Evolutionary conservation across 2,113 vertebrate genomes (phyloP).

Genomic region (Elgaria multicarinata): DNA sequence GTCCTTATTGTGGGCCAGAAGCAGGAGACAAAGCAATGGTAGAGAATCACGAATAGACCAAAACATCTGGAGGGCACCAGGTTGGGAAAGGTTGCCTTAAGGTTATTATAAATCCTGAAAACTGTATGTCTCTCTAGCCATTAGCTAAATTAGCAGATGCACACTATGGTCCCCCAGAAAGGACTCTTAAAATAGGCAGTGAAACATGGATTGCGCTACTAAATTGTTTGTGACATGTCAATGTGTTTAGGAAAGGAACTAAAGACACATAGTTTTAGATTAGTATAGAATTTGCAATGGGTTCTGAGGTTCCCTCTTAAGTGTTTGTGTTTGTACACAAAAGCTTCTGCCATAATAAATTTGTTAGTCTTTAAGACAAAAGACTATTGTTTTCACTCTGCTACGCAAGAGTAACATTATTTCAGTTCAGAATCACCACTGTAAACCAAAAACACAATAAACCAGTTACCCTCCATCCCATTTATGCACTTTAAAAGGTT

Average conservation of each 20-base stretch:
- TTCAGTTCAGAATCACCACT: not conserved
- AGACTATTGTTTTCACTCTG: not conserved
- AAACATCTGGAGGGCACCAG: too few species aligned
- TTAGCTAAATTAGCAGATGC: too few species aligned
- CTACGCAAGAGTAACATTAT: not conserved
- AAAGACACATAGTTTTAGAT: not conserved
- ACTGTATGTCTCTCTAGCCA: not conserved
- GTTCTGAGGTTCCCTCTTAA: slow-evolving; percentile 18
- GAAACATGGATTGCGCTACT: too few species aligned
- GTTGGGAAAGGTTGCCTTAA: too few species aligned
- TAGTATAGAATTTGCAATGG: not conserved
- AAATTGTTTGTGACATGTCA: too few species aligned
- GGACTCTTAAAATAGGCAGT: too few species aligned
- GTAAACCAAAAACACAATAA: not conserved
- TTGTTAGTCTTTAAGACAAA: not conserved
- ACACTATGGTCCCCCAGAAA: too few species aligned
- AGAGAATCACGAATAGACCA: too few species aligned
- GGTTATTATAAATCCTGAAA: not conserved
- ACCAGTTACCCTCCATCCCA: too few species aligned
- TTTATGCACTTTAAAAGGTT: too few species aligned
- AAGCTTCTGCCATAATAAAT: not conserved
- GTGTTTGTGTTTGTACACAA: not conserved
- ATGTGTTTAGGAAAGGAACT: slow-evolving; percentile 1
- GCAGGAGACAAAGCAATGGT: too few species aligned
- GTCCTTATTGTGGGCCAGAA: too few species aligned